These are phyloP conservation scores for Lutraria lutraria DNA, from an alignment of 2,888 invertebrate species.

Conservation along the genomic window DNA sequence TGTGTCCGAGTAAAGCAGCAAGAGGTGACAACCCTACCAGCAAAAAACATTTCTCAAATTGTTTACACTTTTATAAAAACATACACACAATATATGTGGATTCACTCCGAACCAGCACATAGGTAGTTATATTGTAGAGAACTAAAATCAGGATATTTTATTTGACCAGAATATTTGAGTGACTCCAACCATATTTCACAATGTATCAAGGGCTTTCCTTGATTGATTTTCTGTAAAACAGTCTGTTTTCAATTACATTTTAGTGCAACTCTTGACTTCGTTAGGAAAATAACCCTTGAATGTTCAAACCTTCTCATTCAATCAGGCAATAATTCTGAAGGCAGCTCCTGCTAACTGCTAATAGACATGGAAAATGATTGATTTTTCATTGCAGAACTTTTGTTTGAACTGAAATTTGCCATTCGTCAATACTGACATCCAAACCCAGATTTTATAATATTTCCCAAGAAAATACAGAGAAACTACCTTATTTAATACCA, in stretches of 20 bases:
- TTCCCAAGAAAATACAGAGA: background rate
- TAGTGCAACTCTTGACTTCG: background rate
- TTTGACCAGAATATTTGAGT: too few relatives aligned
- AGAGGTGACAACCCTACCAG: too few relatives aligned
- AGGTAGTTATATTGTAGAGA: too few relatives aligned
- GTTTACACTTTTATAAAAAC: too few relatives aligned
- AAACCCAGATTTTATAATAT: background rate
- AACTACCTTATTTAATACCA: too few relatives aligned
- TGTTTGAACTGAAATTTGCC: background rate
- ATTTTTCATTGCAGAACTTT: background rate
- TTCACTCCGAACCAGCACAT: too few relatives aligned
- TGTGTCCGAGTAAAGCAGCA: too few relatives aligned
- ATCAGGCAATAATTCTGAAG: background rate
- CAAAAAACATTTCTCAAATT: too few relatives aligned
- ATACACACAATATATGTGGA: too few relatives aligned
- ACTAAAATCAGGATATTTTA: too few relatives aligned
- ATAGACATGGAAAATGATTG: slow-evolving; percentile 13
- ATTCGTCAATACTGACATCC: slow-evolving; percentile 19
- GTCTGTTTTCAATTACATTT: background rate
- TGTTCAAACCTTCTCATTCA: background rate
- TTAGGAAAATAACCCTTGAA: background rate
- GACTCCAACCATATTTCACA: too few relatives aligned
- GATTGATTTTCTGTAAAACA: background rate
- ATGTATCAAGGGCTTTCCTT: background rate
- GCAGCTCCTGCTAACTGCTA: background rate